phyloP scores from a whole-genome alignment of 2,797 vertebrate genomes.

The Distichodus sexfasciatus region DNA sequence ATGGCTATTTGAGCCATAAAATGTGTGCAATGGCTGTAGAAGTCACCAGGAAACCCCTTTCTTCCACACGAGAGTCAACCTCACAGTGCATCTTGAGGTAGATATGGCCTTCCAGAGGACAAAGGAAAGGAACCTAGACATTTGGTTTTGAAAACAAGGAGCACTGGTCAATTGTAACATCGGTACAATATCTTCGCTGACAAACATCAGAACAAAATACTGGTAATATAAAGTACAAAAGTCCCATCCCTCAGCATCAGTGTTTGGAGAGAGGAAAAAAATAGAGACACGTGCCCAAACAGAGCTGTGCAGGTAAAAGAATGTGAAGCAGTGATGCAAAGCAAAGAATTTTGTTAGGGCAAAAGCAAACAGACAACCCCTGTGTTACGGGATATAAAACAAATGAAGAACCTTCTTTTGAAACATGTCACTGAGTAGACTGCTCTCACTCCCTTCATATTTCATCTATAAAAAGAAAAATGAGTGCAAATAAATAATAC shows the following conservation, averaged over 20 bases:
- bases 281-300: background rate
- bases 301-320: background rate
- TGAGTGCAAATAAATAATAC: conserved; percentile 26
- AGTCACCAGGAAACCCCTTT: conserved; percentile 91
- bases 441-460: conserved; percentile 81
- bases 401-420: conserved; percentile 80
- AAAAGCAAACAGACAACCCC: conserved; percentile 26
- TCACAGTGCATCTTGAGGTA: conserved; percentile 91
- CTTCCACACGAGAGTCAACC: conserved; percentile 85
- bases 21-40: background rate
- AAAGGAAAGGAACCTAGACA: conserved; percentile 88
- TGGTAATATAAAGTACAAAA: background rate
- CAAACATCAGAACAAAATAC: background rate
- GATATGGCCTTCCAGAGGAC: conserved; percentile 91
- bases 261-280: background rate
- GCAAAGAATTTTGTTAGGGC: background rate
- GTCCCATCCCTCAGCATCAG: background rate
- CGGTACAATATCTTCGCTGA: background rate
- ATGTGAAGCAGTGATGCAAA: background rate
- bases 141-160: background rate
- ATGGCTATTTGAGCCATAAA: background rate
- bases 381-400: conserved; percentile 34
- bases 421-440: conserved; percentile 86
- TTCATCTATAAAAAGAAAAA: conserved; percentile 81
- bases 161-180: background rate